Conservation (phyloP, 2,113 vertebrate species). For the Notarius lentiginosus region DNA sequence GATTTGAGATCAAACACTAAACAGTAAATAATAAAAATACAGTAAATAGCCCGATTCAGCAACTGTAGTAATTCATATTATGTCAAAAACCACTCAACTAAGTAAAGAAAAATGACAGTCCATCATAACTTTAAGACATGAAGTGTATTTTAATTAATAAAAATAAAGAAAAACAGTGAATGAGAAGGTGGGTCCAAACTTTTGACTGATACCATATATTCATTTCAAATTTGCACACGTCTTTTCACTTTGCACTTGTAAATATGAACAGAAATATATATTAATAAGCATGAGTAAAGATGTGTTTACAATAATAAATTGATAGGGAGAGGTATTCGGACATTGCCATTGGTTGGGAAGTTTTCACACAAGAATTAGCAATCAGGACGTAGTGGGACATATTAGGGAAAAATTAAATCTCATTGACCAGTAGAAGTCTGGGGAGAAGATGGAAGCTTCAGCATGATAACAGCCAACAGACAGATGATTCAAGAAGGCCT, state of each 20-base stretch:
- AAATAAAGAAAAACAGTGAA: too few species aligned
- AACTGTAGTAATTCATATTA: too few species aligned
- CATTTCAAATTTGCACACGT: background rate
- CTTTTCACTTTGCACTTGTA: background rate
- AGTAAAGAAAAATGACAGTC: too few species aligned
- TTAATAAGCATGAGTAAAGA: background rate
- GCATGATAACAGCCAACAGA: background rate
- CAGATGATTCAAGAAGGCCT: background rate
- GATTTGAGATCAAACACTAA: too few species aligned
- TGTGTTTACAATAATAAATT: background rate
- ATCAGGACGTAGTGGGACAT: background rate
- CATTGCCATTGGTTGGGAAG: background rate
- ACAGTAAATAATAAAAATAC: too few species aligned
- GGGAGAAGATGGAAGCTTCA: background rate
- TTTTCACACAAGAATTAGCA: background rate
- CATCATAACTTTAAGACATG: too few species aligned
- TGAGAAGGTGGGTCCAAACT: too few species aligned
- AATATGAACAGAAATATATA: background rate
- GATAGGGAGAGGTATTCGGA: background rate
- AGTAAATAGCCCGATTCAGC: too few species aligned
- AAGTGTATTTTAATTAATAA: too few species aligned
- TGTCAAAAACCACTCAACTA: too few species aligned
- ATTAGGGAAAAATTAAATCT: background rate
- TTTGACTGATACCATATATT: background rate
- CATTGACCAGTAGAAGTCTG: background rate